Evolutionary conservation across 2,113 vertebrate genomes (phyloP), one percentile per base, ranked within the genome.

Genomic region (Zosterops lateralis): DNA sequence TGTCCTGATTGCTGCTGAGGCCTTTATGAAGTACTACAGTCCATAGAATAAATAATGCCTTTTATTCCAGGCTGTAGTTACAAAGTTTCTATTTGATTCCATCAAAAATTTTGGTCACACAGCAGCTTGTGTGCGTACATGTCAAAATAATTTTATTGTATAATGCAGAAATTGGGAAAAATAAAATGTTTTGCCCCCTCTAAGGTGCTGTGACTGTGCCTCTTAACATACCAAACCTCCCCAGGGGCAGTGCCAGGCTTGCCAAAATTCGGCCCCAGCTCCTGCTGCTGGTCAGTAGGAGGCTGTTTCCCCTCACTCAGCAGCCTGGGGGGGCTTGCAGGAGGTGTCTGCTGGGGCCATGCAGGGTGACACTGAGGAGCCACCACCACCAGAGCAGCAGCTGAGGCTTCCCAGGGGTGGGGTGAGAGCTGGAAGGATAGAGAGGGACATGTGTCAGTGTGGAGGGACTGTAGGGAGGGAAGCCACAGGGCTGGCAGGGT

Each of bases 401-500:
- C 34, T 28, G 57, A 36, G 34, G 22, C 32, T 53, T 38, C 50
- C 48, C 32, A 2, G 72, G 12, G 9, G 0, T 12, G 65, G 48
- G 60, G 2, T 8, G 56, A 40, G 53, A 48, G 60, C 3, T 10
- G 48, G 36, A 31, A 19, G 45, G 32, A 25, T 24, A 26, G 31
- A 20, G 32, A 15, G 61, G 17, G 2, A 42, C 4, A 0, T 0
- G 1, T 20, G 76, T 11, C 17, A 12, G 66, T 7, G 0, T 2
- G 25, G 72, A 28, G 34, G 5, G 9, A 9, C 3, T 1, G 1
- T 5, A 5, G 40, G 51, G 16, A 65, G 42, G 34, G 56, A 54
- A 44, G 40, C 12, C 1, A 2, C 54, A 36, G 61, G 50, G 32
- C 4, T 60, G 68, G 24, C 31, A 9, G 6, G 2, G 18, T 8